Evolutionary conservation across 2,888 invertebrate species (phyloP).

Genomic region (Tinea semifulvella): DNA sequence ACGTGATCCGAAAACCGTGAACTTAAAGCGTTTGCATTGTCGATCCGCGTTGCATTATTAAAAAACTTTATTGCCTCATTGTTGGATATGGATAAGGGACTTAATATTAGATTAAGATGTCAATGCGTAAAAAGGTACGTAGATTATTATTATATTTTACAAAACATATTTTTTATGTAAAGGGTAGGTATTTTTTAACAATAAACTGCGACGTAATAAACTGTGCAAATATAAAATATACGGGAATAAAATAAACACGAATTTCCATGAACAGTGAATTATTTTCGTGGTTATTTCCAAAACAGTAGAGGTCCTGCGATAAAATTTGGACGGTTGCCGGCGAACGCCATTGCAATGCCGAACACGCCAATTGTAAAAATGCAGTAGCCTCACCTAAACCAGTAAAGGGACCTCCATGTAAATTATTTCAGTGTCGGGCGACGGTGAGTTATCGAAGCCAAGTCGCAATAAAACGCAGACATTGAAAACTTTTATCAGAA

Average conservation of each 20-base stretch:
- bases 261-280: constrained; percentile 14
- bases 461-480: constrained; percentile 55
- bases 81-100: constrained; percentile 46
- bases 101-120: constrained; percentile 50
- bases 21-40: constrained; percentile 43
- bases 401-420: constrained; percentile 50
- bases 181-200: too few species aligned
- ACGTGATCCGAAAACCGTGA: constrained; percentile 49
- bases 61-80: constrained; percentile 43
- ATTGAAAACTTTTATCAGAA: constrained; percentile 54
- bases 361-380: constrained; percentile 30
- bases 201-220: neutral
- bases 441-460: constrained; percentile 52
- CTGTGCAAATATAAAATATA: constrained; percentile 16
- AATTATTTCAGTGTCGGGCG: constrained; percentile 51
- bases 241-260: constrained; percentile 14
- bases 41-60: constrained; percentile 17
- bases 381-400: constrained; percentile 42
- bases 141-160: neutral
- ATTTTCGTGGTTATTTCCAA: constrained; percentile 11
- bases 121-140: constrained; percentile 24
- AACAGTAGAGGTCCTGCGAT: neutral
- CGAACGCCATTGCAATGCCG: constrained; percentile 2
- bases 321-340: constrained; percentile 11
- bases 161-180: too few species aligned